Conservation (phyloP, 2,113 vertebrate species). For the Hymenochirus boettgeri region DNA sequence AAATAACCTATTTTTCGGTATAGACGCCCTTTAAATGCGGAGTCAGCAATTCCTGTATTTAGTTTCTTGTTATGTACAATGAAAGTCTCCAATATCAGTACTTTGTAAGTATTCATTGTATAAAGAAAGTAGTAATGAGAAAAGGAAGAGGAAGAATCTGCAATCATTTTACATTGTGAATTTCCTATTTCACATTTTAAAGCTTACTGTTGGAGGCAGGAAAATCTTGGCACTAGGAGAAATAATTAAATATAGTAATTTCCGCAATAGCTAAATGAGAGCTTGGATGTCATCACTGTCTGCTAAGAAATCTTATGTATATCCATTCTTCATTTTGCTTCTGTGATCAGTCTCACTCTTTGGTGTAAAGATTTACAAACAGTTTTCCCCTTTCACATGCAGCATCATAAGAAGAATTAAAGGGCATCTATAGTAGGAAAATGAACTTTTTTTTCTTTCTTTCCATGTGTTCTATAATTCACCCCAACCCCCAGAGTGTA, state of each 20-base stretch:
- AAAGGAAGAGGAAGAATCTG: constrained; percentile 18
- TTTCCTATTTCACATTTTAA: constrained; percentile 17
- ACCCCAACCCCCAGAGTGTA: too few relatives aligned
- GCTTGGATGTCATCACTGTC: constrained; percentile 30
- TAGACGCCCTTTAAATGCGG: too few relatives aligned
- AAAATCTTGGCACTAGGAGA: constrained; percentile 27
- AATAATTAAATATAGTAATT: constrained; percentile 39
- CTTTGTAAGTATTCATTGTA: constrained; percentile 27
- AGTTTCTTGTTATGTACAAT: constrained; percentile 14
- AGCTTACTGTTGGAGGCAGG: constrained; percentile 15
- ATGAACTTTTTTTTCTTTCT: too few relatives aligned
- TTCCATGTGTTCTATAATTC: too few relatives aligned
- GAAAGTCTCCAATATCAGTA: constrained; percentile 15
- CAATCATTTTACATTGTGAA: constrained; percentile 24
- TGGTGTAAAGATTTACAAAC: constrained; percentile 9
- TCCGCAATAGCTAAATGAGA: constrained; percentile 33
- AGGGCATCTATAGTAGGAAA: too few relatives aligned
- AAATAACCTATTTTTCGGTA: too few relatives aligned
- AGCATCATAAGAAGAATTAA: constrained; percentile 46
- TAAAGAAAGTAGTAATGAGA: constrained; percentile 32
- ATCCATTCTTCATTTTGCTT: constrained; percentile 15
- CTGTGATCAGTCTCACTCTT: constrained; percentile 21
- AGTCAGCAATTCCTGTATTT: constrained; percentile 24
- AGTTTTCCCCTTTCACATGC: constrained; percentile 42
- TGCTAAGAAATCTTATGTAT: too few relatives aligned